These are phyloP conservation scores for Anorthoa munda DNA, from an alignment of 2,888 invertebrate species.

Conservation along the genomic window DNA sequence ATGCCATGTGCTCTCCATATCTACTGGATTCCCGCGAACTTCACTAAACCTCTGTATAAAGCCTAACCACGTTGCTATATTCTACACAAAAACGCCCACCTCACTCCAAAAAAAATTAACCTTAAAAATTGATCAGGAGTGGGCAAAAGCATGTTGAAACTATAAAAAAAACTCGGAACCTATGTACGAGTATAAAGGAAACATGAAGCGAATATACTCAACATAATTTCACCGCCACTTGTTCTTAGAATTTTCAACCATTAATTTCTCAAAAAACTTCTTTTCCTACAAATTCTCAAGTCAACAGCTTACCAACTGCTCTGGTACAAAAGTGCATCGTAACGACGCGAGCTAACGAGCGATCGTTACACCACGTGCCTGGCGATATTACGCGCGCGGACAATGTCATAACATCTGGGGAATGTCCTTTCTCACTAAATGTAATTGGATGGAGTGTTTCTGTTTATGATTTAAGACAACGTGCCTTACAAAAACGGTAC, in stretches of 20 bases:
- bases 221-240: neutral
- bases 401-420: slow-evolving; percentile 53
- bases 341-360: slow-evolving; percentile 71
- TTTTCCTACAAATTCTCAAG: slow-evolving; percentile 57
- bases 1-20: no score
- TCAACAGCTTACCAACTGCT: slow-evolving; percentile 42
- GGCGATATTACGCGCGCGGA: slow-evolving; percentile 57
- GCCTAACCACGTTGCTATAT: neutral
- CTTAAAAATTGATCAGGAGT: no score
- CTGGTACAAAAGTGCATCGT: slow-evolving; percentile 66
- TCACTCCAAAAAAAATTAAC: no score
- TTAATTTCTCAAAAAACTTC: slow-evolving; percentile 22
- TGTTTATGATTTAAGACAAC: neutral
- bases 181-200: neutral
- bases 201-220: neutral
- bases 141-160: no score
- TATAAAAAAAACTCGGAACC: no score
- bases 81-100: no score
- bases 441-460: slow-evolving; percentile 40
- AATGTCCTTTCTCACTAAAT: slow-evolving; percentile 28
- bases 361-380: slow-evolving; percentile 66
- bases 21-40: no score
- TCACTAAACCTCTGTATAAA: neutral
- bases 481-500: neutral
- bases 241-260: neutral